Conservation (phyloP, 2,888 invertebrate species). For the Herminia tarsipennalis region DNA sequence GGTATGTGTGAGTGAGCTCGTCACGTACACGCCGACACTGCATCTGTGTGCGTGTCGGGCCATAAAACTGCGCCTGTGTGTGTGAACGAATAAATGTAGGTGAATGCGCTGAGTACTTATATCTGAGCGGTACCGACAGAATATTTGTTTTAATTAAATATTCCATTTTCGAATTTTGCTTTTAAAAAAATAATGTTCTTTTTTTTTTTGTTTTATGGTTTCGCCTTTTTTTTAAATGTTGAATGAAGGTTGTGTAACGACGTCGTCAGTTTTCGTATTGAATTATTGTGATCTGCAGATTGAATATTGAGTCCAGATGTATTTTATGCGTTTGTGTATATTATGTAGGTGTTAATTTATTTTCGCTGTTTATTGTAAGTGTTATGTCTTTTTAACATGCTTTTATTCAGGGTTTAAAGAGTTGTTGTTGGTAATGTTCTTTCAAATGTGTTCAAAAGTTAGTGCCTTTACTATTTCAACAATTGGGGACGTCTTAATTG, state of each 20-base stretch:
- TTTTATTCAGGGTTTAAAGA: too few species aligned
- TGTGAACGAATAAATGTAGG: conserved; percentile 82
- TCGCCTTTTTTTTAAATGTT: neutral
- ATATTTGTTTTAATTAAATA: conserved; percentile 46
- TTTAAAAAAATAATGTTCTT: conserved; percentile 11
- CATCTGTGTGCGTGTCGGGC: conserved; percentile 50
- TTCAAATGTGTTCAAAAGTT: too few species aligned
- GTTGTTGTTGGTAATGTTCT: too few species aligned
- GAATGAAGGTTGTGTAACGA: neutral
- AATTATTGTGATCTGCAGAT: too few species aligned
- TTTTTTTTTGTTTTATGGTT: conserved; percentile 5
- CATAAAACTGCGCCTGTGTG: conserved; percentile 75
- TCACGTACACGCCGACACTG: conserved; percentile 26
- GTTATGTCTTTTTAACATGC: too few species aligned
- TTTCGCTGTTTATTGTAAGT: too few species aligned
- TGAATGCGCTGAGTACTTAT: conserved; percentile 76
- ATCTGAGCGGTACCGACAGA: conserved; percentile 55
- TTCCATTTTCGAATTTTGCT: conserved; percentile 12
- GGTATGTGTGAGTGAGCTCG: conserved; percentile 66
- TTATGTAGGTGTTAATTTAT: too few species aligned
- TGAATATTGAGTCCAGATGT: too few species aligned
- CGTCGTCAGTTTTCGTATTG: too few species aligned
- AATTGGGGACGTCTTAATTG: too few species aligned
- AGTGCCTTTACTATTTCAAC: too few species aligned
- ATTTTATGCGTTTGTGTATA: too few species aligned